Percentiles rank a stretch among this genome's conserved stretches.
Conservation (phyloP, 2,888 invertebrate species). For the Clepsis dumicolana region DNA sequence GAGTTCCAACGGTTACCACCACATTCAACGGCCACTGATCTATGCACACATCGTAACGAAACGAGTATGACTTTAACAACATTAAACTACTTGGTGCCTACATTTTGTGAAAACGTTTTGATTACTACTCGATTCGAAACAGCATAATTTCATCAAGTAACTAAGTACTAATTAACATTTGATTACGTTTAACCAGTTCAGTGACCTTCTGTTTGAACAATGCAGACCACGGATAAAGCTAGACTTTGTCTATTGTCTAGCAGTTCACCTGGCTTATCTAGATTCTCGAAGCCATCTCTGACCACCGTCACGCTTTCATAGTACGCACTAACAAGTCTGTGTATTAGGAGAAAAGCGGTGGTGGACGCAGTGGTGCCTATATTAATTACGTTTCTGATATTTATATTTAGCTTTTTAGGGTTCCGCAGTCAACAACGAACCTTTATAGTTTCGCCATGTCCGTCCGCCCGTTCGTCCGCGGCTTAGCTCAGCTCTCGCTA, state of each 20-base stretch:
- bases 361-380: not conserved
- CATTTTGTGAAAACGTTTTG: too few species aligned
- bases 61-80: too few species aligned
- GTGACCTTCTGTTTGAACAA: conserved; percentile 45
- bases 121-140: not conserved
- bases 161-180: conserved; percentile 6
- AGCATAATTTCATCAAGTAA: not conserved
- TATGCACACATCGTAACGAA: too few species aligned
- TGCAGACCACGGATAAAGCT: conserved; percentile 53
- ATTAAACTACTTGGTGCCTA: too few species aligned
- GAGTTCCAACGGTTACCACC: too few species aligned
- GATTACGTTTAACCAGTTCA: conserved; percentile 1
- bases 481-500: too few species aligned
- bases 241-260: conserved; percentile 57
- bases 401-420: not conserved
- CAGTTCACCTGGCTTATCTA: conserved; percentile 67
- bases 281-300: conserved; percentile 57
- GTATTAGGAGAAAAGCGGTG: not conserved
- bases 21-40: too few species aligned
- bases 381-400: too few species aligned
- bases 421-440: too few species aligned
- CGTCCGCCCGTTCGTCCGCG: too few species aligned
- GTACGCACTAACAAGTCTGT: conserved; percentile 19
- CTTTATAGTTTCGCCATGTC: too few species aligned
- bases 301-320: conserved; percentile 67